phyloP scores from a whole-genome alignment of 2,113 vertebrate species.

The Typhlomys cinereus region DNA sequence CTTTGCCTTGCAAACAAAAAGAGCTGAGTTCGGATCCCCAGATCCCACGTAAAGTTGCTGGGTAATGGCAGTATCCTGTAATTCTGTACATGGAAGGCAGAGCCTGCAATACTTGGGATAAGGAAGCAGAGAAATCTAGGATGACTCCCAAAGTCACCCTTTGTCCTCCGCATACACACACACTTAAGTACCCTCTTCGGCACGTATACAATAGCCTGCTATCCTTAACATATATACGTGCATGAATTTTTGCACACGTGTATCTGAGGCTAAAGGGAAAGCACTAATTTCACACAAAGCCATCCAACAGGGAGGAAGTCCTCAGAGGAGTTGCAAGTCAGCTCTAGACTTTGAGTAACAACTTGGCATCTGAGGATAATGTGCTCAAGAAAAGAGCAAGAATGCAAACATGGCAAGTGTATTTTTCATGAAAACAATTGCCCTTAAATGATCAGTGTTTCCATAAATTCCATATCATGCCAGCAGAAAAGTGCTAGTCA shows the following conservation, averaged over 20 bases:
- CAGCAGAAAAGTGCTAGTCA: background rate
- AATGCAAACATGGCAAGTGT: background rate
- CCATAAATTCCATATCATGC: background rate
- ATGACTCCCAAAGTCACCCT: too few relatives aligned
- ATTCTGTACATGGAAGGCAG: too few relatives aligned
- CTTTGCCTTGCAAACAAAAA: too few relatives aligned
- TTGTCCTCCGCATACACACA: too few relatives aligned
- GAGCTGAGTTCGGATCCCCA: too few relatives aligned
- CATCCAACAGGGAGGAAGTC: background rate
- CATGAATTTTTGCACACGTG: too few relatives aligned
- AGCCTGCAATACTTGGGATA: too few relatives aligned
- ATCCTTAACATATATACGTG: fast-evolving
- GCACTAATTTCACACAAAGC: background rate
- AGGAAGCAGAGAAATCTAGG: too few relatives aligned
- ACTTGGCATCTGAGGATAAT: background rate
- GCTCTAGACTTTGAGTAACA: background rate
- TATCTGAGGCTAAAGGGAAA: background rate
- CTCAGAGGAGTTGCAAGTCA: background rate
- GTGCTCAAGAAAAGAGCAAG: background rate
- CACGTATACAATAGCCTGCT: too few relatives aligned
- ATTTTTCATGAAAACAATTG: background rate
- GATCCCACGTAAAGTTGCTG: too few relatives aligned
- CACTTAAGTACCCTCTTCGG: too few relatives aligned
- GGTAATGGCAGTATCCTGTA: too few relatives aligned
- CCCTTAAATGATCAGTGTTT: background rate